Percentiles rank a stretch among this genome's conserved stretches.
phyloP scores from a whole-genome alignment of 1,140 invertebrate species.

The Psilanteris sp. region DNA sequence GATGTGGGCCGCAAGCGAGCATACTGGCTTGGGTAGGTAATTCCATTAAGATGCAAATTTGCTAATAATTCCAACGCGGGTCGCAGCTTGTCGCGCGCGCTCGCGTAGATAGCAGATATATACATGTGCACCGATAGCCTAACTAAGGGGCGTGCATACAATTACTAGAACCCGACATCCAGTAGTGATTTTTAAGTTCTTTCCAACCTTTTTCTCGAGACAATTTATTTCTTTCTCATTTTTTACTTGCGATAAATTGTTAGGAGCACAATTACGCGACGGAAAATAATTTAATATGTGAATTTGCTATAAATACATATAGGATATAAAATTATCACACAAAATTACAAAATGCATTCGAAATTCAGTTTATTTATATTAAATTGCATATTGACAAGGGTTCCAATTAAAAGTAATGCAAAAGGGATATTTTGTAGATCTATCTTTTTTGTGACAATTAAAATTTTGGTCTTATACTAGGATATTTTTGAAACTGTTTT shows the following conservation, averaged over 20 bases:
- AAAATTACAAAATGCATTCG: neutral
- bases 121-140: constrained; percentile 39
- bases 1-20: constrained; percentile 68
- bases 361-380: too few relatives aligned
- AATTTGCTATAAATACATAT: neutral
- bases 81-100: constrained; percentile 70
- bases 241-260: constrained; percentile 11
- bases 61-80: constrained; percentile 75
- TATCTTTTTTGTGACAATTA: too few relatives aligned
- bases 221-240: constrained; percentile 15
- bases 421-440: too few relatives aligned
- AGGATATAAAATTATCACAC: too few relatives aligned
- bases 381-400: too few relatives aligned
- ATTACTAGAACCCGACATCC: constrained; percentile 45
- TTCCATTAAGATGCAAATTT: constrained; percentile 80
- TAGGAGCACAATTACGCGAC: neutral
- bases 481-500: too few relatives aligned
- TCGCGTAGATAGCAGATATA: constrained; percentile 61
- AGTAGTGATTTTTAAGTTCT: constrained; percentile 37
- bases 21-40: constrained; percentile 67
- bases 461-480: too few relatives aligned
- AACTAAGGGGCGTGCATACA: constrained; percentile 53
- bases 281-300: constrained; percentile 3
- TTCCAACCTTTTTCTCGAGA: neutral
- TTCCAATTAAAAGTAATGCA: too few relatives aligned